Percentiles rank a stretch among this genome's conserved stretches.
Conservation (phyloP, 2,888 invertebrate species). For the Cheilosia grossa region DNA sequence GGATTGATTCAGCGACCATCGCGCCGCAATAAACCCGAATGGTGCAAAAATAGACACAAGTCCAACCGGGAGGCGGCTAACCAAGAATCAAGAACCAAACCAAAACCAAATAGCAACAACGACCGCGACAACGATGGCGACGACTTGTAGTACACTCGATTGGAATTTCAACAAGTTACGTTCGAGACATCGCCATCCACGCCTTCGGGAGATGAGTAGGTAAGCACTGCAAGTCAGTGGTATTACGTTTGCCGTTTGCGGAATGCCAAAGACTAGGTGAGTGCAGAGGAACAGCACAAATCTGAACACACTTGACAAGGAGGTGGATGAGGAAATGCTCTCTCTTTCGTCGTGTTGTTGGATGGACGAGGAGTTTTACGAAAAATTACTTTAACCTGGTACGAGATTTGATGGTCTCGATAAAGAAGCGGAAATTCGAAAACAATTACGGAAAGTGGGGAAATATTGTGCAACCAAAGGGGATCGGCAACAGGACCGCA, state of each 20-base stretch:
- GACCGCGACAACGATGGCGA: constrained; percentile 46
- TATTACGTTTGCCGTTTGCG: constrained; percentile 59
- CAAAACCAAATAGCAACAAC: constrained; percentile 24
- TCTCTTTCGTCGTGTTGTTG: constrained; percentile 27
- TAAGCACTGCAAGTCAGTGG: constrained; percentile 49
- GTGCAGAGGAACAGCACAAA: constrained; percentile 21
- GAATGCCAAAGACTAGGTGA: constrained; percentile 65
- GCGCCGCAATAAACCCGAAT: constrained; percentile 55
- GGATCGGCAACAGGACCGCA: too few species aligned
- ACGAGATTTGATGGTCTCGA: constrained; percentile 51
- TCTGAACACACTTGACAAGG: constrained; percentile 46
- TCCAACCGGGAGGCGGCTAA: constrained; percentile 17
- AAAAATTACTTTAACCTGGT: constrained; percentile 51
- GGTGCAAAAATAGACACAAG: constrained; percentile 73
- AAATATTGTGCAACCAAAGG: too few species aligned
- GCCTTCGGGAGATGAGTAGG: constrained; percentile 66
- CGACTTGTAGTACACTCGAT: constrained; percentile 73
- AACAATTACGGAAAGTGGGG: not conserved
- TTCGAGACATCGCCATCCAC: constrained; percentile 71
- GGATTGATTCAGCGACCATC: constrained; percentile 57
- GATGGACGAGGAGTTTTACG: not conserved
- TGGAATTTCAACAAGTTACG: constrained; percentile 74
- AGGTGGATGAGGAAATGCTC: constrained; percentile 62
- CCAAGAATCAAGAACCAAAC: constrained; percentile 35
- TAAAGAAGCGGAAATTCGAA: constrained; percentile 49